phyloP scores from a whole-genome alignment of 2,888 invertebrate genomes.

The Platynereis dumerilii region DNA sequence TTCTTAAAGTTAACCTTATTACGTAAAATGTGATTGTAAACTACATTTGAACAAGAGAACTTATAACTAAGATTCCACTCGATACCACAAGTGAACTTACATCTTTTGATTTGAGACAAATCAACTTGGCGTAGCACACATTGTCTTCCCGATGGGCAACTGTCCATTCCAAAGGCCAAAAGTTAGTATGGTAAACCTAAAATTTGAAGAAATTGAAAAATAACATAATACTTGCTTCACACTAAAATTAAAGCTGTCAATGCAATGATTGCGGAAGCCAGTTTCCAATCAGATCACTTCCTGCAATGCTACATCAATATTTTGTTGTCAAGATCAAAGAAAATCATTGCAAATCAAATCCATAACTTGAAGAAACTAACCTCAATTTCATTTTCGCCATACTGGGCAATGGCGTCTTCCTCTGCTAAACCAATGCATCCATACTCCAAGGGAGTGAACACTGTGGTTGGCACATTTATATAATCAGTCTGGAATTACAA shows the following conservation, averaged over 20 bases:
- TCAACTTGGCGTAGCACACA: slow-evolving; percentile 88
- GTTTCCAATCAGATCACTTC: too few relatives aligned
- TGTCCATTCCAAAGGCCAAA: slow-evolving; percentile 95
- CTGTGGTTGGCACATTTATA: slow-evolving; percentile 52
- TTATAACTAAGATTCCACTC: too few relatives aligned
- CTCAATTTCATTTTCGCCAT: slow-evolving; percentile 49
- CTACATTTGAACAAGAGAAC: too few relatives aligned
- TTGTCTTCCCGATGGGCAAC: slow-evolving; percentile 86
- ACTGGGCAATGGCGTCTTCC: slow-evolving; percentile 45
- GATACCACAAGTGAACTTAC: slow-evolving; percentile 40
- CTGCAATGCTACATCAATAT: too few relatives aligned
- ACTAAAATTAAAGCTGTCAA: too few relatives aligned
- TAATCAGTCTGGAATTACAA: slow-evolving; percentile 49
- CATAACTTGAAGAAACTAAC: slow-evolving; percentile 20
- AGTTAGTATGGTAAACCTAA: slow-evolving; percentile 84
- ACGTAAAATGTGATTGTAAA: too few relatives aligned
- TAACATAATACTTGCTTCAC: too few relatives aligned
- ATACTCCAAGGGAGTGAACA: slow-evolving; percentile 59
- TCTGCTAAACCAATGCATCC: slow-evolving; percentile 53
- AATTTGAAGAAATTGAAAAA: slow-evolving; percentile 41
- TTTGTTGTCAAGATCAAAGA: neutral
- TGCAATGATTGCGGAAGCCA: too few relatives aligned
- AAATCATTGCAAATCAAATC: neutral
- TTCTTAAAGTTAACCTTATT: too few relatives aligned
- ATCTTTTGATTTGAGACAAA: slow-evolving; percentile 66